Conservation (phyloP, 2,888 invertebrate genomes). For the Leptura quadrifasciata region DNA sequence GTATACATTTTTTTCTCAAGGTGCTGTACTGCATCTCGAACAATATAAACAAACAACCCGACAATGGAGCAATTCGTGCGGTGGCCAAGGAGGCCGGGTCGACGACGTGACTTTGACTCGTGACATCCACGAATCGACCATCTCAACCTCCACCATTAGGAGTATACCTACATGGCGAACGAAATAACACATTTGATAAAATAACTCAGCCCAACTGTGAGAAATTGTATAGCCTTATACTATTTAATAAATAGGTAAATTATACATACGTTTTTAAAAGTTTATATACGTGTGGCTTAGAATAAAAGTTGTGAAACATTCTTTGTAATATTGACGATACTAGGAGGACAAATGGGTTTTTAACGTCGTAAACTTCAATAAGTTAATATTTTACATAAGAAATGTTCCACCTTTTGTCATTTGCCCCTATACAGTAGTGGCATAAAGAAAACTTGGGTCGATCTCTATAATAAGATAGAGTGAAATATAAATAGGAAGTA, state of each 20-base stretch:
- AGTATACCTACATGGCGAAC: constrained; percentile 2
- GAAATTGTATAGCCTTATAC: not conserved
- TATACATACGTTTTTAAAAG: too few species aligned
- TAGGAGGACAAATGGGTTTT: too few species aligned
- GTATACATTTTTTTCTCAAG: constrained; percentile 22
- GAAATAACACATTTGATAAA: not conserved
- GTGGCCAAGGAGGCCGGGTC: constrained; percentile 65
- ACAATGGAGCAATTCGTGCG: constrained; percentile 60
- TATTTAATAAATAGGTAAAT: not conserved
- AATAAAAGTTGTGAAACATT: too few species aligned
- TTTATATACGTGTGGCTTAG: too few species aligned
- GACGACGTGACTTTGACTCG: constrained; percentile 65
- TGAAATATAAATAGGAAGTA: too few species aligned
- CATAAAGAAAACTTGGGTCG: too few species aligned
- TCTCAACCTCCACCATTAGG: constrained; percentile 50
- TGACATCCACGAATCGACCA: constrained; percentile 65
- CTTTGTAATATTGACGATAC: too few species aligned
- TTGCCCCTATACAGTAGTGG: too few species aligned
- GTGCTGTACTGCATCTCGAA: constrained; percentile 43
- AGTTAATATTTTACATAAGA: too few species aligned
- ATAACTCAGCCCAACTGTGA: not conserved
- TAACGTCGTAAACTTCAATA: too few species aligned
- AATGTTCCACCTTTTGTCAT: too few species aligned
- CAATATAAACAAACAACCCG: constrained; percentile 52
- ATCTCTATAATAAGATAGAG: too few species aligned